Evolutionary conservation across 2,888 invertebrate genomes (phyloP), one percentile per base, ranked within the genome.

Genomic region (Macrophya alboannulata): DNA sequence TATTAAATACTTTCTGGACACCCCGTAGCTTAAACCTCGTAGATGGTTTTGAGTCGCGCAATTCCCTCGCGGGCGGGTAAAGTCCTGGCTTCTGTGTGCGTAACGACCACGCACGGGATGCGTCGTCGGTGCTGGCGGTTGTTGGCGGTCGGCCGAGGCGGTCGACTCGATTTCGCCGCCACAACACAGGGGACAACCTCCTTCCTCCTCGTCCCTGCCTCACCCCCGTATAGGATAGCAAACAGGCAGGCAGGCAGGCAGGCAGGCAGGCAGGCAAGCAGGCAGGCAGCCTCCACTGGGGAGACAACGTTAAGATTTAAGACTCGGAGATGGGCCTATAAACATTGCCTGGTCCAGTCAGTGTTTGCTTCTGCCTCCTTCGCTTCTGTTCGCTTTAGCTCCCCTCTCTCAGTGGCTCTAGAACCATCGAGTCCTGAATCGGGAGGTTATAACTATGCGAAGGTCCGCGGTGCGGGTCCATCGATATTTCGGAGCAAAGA

Each of bases 271-370:
- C 88, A 84, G 90, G 89, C 82, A 88, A 87, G 87, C 87, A 88
- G 87, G 88, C 88, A 88, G 87, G 86, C 88, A 82, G 90, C 88
- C 91, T 91, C 91, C 92, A 92, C 92, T 92, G 91, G 89, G 91
- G 92, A 93, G 93, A 93, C 93, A 93, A 93, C 93, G 92, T 92
- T 92, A 93, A 93, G 93, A 93, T 93, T 93, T 93, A 93, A 93
- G 92, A 91, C 93, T 92, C 90, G 88, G 89, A 92, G 93, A 93
- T 93, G 92, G 92, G 93, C 93, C 93, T 93, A 93, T 93, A 93
- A 93, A 93, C 93, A 93, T 83, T 93, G 92, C 93, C 93, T 91
- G 90, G 90, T 91, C 92, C 92, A 92, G 92, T 92, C 91, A 91
- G 90, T 62, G 74, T 68, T 91, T 90, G 91, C 90, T 91, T 91